Conservation (phyloP, 2,113 vertebrate species). For the Oreochromis aureus region DNA sequence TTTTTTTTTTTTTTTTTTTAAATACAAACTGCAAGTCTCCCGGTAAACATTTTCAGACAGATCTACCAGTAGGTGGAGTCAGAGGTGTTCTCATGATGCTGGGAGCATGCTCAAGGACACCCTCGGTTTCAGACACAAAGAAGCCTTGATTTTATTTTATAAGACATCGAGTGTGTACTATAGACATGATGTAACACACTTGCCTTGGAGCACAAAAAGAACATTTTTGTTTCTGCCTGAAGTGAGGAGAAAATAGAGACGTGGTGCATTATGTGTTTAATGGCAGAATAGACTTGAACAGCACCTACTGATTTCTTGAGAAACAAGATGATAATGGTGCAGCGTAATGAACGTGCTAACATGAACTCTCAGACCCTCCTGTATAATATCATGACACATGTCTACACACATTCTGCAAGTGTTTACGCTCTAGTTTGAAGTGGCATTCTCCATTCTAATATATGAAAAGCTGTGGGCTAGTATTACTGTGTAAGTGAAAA, state of each 20-base stretch:
- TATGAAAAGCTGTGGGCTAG: background rate
- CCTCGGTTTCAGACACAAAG: background rate
- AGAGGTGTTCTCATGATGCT: constrained; percentile 20
- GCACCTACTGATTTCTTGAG: background rate
- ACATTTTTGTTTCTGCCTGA: background rate
- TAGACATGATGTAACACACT: constrained; percentile 4
- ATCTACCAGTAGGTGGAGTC: constrained; percentile 52
- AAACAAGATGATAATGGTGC: background rate
- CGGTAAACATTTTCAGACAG: background rate
- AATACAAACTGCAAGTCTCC: background rate
- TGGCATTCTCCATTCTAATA: background rate
- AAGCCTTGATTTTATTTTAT: background rate
- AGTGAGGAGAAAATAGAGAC: background rate
- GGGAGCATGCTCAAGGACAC: background rate
- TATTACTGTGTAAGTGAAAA: background rate
- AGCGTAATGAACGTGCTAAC: background rate
- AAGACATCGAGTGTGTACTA: background rate
- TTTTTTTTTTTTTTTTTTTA: background rate
- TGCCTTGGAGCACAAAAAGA: background rate
- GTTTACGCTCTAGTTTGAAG: background rate
- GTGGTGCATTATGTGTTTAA: background rate
- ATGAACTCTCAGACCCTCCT: background rate
- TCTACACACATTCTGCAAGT: background rate
- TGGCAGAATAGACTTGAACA: background rate
- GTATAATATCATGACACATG: background rate